phyloP scores from a whole-genome alignment of 2,113 vertebrate species.

The Corythaeola cristata region DNA sequence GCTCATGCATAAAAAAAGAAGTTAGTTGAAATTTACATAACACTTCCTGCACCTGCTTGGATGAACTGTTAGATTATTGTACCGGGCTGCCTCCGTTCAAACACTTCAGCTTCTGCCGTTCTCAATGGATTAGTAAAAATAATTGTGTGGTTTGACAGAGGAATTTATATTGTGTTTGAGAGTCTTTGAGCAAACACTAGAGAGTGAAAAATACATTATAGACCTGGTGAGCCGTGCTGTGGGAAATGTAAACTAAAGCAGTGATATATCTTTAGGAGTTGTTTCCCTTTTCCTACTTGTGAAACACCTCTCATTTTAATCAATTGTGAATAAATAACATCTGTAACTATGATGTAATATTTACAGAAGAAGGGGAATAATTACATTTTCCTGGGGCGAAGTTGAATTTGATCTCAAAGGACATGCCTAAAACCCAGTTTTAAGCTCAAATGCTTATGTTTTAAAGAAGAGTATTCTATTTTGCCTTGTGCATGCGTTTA shows the following conservation, averaged over 20 bases:
- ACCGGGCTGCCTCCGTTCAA: slow-evolving; percentile 40
- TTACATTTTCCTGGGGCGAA: not conserved
- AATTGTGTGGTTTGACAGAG: slow-evolving; percentile 62
- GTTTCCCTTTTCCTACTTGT: slow-evolving; percentile 50
- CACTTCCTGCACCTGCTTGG: slow-evolving; percentile 41
- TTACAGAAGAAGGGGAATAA: slow-evolving; percentile 19
- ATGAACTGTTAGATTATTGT: slow-evolving; percentile 60
- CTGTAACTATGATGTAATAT: not conserved
- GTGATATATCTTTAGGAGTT: slow-evolving; percentile 35
- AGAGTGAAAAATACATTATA: slow-evolving; percentile 69
- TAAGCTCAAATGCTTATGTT: not conserved
- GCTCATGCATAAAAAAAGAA: slow-evolving; percentile 51
- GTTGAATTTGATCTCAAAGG: not conserved
- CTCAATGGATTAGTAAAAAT: slow-evolving; percentile 70
- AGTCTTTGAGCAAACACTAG: slow-evolving; percentile 66
- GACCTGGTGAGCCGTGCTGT: not conserved
- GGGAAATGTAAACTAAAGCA: slow-evolving; percentile 48
- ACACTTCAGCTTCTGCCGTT: slow-evolving; percentile 52
- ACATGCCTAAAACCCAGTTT: not conserved
- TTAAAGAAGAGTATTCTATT: not conserved
- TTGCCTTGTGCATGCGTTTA: not conserved
- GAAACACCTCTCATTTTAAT: slow-evolving; percentile 40
- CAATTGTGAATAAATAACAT: slow-evolving; percentile 33
- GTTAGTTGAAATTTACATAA: slow-evolving; percentile 69
- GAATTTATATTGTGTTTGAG: slow-evolving; percentile 70